These are phyloP conservation scores for Serrognathus titanus DNA, from an alignment of 2,888 invertebrate genomes.

Conservation along the genomic window DNA sequence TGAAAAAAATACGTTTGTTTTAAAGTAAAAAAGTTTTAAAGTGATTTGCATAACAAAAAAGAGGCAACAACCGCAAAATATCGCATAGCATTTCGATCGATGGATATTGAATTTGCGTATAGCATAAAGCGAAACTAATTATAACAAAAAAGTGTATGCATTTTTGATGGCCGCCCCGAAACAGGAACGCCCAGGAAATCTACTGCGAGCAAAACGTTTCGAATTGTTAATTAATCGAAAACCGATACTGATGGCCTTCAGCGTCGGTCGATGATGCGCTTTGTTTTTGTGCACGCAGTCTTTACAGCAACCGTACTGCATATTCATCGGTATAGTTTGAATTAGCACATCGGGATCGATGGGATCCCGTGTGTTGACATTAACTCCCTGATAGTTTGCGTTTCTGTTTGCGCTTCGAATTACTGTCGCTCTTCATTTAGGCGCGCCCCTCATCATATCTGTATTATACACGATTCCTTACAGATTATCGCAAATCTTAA, in stretches of 20 bases:
- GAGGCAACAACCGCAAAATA: too few relatives aligned
- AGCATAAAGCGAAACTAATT: neutral
- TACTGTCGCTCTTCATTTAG: constrained; percentile 11
- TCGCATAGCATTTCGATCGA: neutral
- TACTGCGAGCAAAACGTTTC: constrained; percentile 21
- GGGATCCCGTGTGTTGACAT: constrained; percentile 18
- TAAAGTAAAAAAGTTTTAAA: too few relatives aligned
- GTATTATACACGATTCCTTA: constrained; percentile 5
- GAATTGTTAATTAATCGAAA: constrained; percentile 34
- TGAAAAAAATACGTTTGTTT: too few relatives aligned
- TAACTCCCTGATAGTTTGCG: constrained; percentile 15
- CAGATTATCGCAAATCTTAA: neutral
- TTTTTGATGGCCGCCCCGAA: constrained; percentile 2
- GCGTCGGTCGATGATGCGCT: constrained; percentile 22
- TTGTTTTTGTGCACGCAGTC: constrained; percentile 26
- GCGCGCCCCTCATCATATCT: constrained; percentile 9
- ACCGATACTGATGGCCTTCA: constrained; percentile 29
- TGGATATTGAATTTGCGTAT: too few relatives aligned
- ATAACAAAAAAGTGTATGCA: neutral
- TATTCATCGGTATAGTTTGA: constrained; percentile 22
- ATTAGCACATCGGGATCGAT: constrained; percentile 22
- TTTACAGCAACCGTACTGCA: constrained; percentile 24
- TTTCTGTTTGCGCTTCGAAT: constrained; percentile 4
- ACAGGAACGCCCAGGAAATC: neutral
- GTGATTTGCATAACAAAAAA: too few relatives aligned